These are phyloP conservation scores for Calcarius lapponicus DNA, from an alignment of 2,797 vertebrate genomes.

Conservation along the genomic window DNA sequence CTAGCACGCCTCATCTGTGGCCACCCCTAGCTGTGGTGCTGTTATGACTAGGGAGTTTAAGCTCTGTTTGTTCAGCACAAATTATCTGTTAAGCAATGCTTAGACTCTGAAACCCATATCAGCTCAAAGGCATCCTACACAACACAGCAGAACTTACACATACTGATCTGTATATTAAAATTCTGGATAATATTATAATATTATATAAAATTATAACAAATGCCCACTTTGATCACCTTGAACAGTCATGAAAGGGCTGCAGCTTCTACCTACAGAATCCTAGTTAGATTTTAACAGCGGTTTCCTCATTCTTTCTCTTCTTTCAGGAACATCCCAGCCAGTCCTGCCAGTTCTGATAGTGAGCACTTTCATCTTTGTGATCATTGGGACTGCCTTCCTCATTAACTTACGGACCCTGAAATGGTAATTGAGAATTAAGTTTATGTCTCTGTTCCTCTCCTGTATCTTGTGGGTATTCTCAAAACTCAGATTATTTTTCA, in stretches of 20 bases:
- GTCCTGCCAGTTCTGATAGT: background rate
- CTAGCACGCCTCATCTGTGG: background rate
- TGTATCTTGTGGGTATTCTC: background rate
- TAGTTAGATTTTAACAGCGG: background rate
- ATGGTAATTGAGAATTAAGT: slow-evolving; percentile 50
- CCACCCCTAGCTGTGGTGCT: background rate
- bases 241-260: background rate
- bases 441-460: background rate
- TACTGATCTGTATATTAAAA: background rate
- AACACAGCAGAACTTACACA: background rate
- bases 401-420: slow-evolving; percentile 17
- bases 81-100: background rate
- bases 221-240: background rate
- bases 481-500: background rate
- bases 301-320: background rate
- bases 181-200: background rate
- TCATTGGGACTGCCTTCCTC: slow-evolving; percentile 24
- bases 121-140: background rate
- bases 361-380: background rate
- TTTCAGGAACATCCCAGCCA: background rate
- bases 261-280: background rate
- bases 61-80: background rate
- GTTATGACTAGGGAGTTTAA: background rate
- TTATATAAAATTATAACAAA: background rate
- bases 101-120: background rate